These are phyloP conservation scores for Steatornis caripensis DNA, from an alignment of 2,113 vertebrate species.

Conservation along the genomic window DNA sequence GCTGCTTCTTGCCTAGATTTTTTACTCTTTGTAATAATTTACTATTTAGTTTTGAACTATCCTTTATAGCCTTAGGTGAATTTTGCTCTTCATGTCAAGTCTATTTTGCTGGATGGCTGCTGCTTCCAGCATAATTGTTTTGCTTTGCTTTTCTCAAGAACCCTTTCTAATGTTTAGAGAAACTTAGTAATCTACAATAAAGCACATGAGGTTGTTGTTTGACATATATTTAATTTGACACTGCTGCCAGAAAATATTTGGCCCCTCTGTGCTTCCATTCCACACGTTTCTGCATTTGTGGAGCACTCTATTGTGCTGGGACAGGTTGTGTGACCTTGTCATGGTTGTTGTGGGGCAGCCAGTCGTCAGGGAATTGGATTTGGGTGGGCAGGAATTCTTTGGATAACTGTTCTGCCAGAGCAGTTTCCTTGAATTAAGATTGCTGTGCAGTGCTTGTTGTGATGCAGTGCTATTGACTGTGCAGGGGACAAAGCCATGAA, in stretches of 20 bases:
- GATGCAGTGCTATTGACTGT: background rate
- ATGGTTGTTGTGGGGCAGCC: background rate
- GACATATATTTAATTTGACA: background rate
- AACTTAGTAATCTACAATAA: background rate
- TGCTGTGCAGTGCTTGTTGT: background rate
- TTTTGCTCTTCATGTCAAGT: background rate
- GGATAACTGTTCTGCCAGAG: background rate
- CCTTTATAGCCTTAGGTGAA: background rate
- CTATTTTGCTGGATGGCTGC: background rate
- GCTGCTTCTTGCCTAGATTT: background rate
- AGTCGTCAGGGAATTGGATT: background rate
- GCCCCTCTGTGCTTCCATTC: background rate
- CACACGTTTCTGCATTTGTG: background rate
- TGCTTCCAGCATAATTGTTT: background rate
- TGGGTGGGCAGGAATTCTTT: background rate
- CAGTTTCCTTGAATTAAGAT: background rate
- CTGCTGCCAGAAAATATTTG: background rate
- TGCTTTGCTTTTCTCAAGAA: background rate
- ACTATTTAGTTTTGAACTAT: background rate
- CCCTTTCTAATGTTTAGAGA: background rate
- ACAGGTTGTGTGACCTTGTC: background rate
- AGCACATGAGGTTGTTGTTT: background rate
- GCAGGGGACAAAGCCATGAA: background rate
- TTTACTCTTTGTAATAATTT: background rate
- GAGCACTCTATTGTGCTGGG: background rate